Evolutionary conservation across 2,113 vertebrate genomes (phyloP).

Genomic region (Anguilla japonica): DNA sequence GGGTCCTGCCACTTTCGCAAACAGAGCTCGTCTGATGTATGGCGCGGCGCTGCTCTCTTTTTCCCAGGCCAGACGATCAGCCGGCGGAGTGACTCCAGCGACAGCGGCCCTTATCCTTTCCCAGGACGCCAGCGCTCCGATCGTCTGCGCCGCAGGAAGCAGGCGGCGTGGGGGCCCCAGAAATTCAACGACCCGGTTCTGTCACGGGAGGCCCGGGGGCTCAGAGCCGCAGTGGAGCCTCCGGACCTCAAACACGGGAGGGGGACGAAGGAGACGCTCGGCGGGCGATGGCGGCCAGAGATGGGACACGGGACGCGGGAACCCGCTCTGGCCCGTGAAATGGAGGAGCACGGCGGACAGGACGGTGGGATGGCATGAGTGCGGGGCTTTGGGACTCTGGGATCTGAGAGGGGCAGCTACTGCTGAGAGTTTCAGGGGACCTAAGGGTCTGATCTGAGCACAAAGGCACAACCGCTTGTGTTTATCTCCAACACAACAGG

Average conservation of each 20-base stretch:
- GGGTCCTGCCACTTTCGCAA: constrained; percentile 25
- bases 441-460: not conserved
- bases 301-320: not conserved
- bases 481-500: not conserved
- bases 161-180: not conserved
- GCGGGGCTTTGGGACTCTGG: not conserved
- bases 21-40: constrained; percentile 45
- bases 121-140: not conserved
- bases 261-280: not conserved
- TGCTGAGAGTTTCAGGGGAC: not conserved
- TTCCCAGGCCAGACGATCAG: constrained; percentile 28
- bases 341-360: not conserved
- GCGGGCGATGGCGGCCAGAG: not conserved
- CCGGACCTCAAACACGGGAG: not conserved
- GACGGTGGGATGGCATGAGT: not conserved
- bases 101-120: not conserved
- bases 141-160: not conserved
- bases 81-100: constrained; percentile 19
- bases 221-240: constrained; percentile 7
- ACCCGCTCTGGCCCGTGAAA: not conserved
- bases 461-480: not conserved
- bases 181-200: constrained; percentile 42
- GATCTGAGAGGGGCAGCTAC: not conserved
- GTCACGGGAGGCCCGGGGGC: constrained; percentile 48
- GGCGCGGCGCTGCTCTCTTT: constrained; percentile 34